These are phyloP conservation scores for Euzophera pinguis DNA, from an alignment of 2,888 invertebrate genomes.

Conservation along the genomic window DNA sequence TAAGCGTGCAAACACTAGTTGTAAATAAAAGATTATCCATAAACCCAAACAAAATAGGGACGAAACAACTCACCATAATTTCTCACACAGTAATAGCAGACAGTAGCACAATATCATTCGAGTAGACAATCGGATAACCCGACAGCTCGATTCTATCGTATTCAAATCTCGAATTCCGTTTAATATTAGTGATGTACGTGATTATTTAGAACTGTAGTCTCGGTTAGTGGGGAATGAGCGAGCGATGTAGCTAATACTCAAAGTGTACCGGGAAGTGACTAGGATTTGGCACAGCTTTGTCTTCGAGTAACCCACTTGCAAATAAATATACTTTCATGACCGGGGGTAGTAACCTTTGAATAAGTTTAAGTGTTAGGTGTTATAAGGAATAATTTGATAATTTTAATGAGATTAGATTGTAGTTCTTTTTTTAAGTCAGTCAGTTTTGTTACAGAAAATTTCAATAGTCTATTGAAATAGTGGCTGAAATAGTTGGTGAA, in stretches of 20 bases:
- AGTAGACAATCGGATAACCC: constrained; percentile 32
- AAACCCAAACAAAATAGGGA: neutral
- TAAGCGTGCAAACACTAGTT: too few species aligned
- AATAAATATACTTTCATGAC: constrained; percentile 30
- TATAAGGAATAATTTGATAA: constrained; percentile 16
- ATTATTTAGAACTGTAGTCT: constrained; percentile 18
- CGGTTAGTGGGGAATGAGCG: constrained; percentile 29
- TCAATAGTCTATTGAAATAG: too few species aligned
- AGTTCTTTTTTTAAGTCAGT: too few species aligned
- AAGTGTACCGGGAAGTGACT: constrained; percentile 48
- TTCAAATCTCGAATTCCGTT: constrained; percentile 1
- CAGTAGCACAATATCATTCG: constrained; percentile 52
- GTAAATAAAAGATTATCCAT: neutral
- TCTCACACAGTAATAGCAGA: constrained; percentile 40
- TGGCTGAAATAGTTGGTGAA: too few species aligned
- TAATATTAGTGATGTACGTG: constrained; percentile 18
- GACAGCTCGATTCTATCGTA: constrained; percentile 17
- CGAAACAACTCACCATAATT: constrained; percentile 49
- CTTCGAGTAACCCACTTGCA: constrained; percentile 42
- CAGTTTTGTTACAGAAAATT: too few species aligned
- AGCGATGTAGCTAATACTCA: constrained; percentile 30
- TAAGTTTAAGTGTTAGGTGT: neutral
- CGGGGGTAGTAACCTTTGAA: constrained; percentile 18
- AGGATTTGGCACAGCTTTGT: constrained; percentile 54
- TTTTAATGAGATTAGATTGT: constrained; percentile 1